Conservation (phyloP, 2,113 vertebrate genomes). For the Oncorhynchus clarkii region DNA sequence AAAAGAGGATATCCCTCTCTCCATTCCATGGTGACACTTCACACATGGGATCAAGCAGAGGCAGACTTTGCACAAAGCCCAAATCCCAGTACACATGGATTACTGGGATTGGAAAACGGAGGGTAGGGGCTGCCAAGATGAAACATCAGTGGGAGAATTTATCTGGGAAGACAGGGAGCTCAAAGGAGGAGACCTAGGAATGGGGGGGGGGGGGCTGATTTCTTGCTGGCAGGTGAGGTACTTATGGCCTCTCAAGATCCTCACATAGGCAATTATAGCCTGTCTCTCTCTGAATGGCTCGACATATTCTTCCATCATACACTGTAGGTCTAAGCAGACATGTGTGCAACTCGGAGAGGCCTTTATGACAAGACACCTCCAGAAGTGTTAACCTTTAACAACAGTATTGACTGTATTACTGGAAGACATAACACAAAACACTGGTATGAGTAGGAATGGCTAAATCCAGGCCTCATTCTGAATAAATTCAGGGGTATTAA, state of each 20-base stretch:
- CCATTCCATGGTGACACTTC: background rate
- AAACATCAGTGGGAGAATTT: slow-evolving; percentile 15
- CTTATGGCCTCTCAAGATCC: background rate
- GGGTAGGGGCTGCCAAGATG: slow-evolving; percentile 6
- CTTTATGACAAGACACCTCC: no score
- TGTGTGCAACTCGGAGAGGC: background rate
- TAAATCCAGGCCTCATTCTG: no score
- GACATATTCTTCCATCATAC: background rate
- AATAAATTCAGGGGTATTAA: no score
- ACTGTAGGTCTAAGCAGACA: background rate
- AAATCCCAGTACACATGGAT: slow-evolving; percentile 19
- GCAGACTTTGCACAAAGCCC: no score
- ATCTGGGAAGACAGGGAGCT: background rate
- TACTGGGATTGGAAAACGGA: slow-evolving; percentile 12
- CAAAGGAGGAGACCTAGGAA: background rate
- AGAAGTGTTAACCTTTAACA: no score
- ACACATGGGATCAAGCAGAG: no score
- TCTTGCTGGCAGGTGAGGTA: slow-evolving; percentile 6
- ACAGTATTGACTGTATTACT: no score
- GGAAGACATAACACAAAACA: no score
- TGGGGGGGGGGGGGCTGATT: background rate
- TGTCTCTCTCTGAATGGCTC: background rate
- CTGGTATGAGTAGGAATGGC: no score
- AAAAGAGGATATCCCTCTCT: background rate
- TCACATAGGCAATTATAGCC: background rate